Evolutionary conservation across 2,888 invertebrate genomes (phyloP), one percentile per base, ranked within the genome.

Genomic region (Thymelicus acteon): DNA sequence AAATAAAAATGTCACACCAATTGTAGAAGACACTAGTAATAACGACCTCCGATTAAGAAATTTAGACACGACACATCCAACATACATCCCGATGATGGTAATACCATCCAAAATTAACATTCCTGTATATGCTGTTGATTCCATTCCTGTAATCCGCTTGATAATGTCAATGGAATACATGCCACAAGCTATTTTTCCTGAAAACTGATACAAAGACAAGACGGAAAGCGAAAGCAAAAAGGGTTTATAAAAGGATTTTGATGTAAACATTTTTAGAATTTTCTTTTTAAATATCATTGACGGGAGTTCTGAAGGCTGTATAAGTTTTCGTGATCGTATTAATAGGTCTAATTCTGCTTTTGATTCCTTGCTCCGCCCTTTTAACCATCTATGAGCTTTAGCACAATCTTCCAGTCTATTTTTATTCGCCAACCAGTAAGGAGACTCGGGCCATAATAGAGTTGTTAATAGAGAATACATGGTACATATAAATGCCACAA

Each of bases 31-130:
- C 0, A 62, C 58, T 2, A 86, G 61, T 3, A 87, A 73, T 10
- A 84, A 73, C 3, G 77, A 69, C 31, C 84, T 77, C 60, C 82
- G 75, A 72, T 76, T 84, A 0, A 81, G 40, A 15, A 72, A 60
- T 73, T 75, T 84, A 0, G 80, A 73, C 8, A 80, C 40, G 8
- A 72, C 76, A 77, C 88, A 85, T 13, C 89, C 89, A 15, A 83
- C 40, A 76, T 88, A 88, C 84, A 85, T 85, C 60, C 83, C 79
- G 0, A 78, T 8, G 1, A 81, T 75, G 15, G 79, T 77, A 0
- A 78, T 63, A 13, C 80, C 75, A 39, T 79, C 79, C 15, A 79
- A 65, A n/a, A 76, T 64, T 31, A 79, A 64, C 78, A 79, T 79
- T n/a, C 74, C 75, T 2, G 60, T 61, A 49, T 77, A 79, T 7